Evolutionary conservation across 2,113 vertebrate genomes (phyloP).

Genomic region (Perccottus glenii): DNA sequence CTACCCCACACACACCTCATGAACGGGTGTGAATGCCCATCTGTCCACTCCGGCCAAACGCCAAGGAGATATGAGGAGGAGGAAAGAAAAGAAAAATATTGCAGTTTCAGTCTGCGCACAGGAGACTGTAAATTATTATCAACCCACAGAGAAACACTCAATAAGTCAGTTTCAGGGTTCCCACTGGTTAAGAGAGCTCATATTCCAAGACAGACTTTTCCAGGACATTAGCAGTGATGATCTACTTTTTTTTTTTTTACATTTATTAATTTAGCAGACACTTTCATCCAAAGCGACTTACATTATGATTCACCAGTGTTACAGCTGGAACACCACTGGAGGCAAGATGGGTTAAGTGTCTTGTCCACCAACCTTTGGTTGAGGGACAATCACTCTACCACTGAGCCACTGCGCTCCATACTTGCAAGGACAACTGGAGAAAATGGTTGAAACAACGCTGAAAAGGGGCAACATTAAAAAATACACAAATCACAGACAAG

Average conservation of each 20-base stretch:
- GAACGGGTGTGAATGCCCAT: conserved; percentile 64
- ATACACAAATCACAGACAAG: no score
- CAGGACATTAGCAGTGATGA: neutral
- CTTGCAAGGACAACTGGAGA: no score
- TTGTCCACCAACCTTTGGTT: no score
- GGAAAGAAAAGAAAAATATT: conserved; percentile 2
- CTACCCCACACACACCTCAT: conserved; percentile 72
- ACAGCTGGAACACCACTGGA: no score
- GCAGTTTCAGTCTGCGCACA: conserved; percentile 11
- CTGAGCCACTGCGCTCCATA: no score
- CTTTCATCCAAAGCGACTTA: no score
- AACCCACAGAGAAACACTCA: neutral
- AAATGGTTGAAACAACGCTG: no score
- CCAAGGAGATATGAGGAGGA: conserved; percentile 33
- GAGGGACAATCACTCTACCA: no score
- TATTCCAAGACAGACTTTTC: neutral
- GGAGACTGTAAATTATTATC: conserved; percentile 12
- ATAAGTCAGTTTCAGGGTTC: conserved; percentile 1
- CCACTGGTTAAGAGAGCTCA: neutral
- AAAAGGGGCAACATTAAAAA: no score
- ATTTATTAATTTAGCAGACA: no score
- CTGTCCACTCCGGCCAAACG: conserved; percentile 50
- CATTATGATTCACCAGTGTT: no score
- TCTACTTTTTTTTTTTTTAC: neutral
- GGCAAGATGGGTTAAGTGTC: no score